phyloP scores from a whole-genome alignment of 2,113 vertebrate species.

The Theristicus caerulescens region DNA sequence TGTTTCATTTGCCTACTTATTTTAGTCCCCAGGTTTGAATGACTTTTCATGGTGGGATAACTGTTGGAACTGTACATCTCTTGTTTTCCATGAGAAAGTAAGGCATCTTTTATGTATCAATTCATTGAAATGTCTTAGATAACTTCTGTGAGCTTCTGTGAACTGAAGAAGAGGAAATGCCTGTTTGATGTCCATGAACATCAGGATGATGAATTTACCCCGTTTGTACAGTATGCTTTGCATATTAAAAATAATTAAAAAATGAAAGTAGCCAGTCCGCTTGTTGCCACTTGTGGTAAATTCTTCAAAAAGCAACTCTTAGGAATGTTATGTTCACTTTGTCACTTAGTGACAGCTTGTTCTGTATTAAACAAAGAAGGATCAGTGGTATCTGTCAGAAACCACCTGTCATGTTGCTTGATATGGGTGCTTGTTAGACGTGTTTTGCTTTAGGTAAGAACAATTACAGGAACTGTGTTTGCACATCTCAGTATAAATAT shows the following conservation, averaged over 20 bases:
- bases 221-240: neutral
- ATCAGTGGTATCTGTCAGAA: slow-evolving; percentile 21
- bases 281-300: neutral
- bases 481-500: neutral
- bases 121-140: neutral
- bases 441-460: slow-evolving; percentile 12
- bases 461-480: neutral
- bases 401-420: slow-evolving; percentile 24
- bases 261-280: neutral
- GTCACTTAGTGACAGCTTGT: slow-evolving; percentile 36
- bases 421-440: neutral
- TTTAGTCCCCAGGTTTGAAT: neutral
- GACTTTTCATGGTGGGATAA: neutral
- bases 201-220: neutral
- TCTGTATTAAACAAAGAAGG: slow-evolving; percentile 55
- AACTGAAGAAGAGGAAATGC: neutral
- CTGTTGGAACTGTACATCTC: neutral
- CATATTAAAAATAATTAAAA: neutral
- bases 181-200: neutral
- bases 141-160: neutral
- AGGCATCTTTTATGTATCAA: neutral
- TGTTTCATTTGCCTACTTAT: neutral
- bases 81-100: neutral
- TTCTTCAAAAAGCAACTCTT: neutral
- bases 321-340: slow-evolving; percentile 33